Conservation (phyloP, 2,888 invertebrate species). For the Pteria penguin region DNA sequence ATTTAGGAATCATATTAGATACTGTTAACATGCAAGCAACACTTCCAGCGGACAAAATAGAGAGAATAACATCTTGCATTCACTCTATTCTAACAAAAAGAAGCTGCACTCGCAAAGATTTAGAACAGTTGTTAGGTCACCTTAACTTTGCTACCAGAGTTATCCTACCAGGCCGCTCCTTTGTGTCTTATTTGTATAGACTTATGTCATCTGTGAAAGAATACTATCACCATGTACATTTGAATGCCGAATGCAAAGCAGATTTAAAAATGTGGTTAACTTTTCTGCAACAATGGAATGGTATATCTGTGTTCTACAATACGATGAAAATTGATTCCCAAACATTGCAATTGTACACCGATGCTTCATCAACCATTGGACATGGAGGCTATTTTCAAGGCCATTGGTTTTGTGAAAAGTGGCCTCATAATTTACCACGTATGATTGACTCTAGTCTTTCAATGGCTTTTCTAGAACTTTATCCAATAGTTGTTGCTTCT, state of each 20-base stretch:
- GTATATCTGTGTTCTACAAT: too few relatives aligned
- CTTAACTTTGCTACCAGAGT: conserved; percentile 37
- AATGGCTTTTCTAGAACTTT: too few relatives aligned
- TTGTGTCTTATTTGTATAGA: conserved; percentile 25
- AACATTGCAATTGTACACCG: too few relatives aligned
- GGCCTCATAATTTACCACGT: too few relatives aligned
- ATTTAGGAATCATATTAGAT: conserved; percentile 34
- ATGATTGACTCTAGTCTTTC: too few relatives aligned
- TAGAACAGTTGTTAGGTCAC: conserved; percentile 31
- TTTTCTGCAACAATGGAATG: too few relatives aligned
- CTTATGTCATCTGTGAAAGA: conserved; percentile 17
- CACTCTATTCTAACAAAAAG: conserved; percentile 8
- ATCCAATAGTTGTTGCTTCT: too few relatives aligned
- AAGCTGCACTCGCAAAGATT: conserved; percentile 30
- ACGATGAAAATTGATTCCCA: too few relatives aligned
- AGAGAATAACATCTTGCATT: conserved; percentile 9
- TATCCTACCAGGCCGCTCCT: conserved; percentile 29
- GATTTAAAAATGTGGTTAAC: too few relatives aligned
- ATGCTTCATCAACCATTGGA: too few relatives aligned
- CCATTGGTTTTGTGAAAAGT: too few relatives aligned
- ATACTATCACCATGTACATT: conserved; percentile 15
- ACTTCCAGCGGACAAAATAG: conserved; percentile 36
- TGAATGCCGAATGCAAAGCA: neutral
- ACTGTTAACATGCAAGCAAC: conserved; percentile 30
- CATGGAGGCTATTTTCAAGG: too few relatives aligned